phyloP scores from a whole-genome alignment of 2,888 invertebrate species.

The Caenorhabditis wallacei region DNA sequence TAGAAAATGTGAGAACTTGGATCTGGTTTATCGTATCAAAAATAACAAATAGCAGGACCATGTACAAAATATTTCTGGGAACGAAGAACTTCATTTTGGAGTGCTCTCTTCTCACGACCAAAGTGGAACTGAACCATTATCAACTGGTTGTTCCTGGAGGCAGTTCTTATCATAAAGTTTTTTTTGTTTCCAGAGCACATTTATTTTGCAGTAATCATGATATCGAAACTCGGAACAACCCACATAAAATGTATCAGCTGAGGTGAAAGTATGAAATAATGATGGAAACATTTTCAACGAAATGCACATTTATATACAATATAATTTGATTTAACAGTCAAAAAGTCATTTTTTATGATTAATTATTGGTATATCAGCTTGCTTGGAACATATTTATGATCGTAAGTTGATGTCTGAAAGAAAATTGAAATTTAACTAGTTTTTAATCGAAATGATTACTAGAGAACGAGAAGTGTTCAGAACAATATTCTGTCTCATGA shows the following conservation, averaged over 20 bases:
- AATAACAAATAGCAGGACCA: slow-evolving; percentile 42
- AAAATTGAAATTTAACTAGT: neutral
- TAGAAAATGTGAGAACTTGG: slow-evolving; percentile 55
- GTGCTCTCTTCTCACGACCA: neutral
- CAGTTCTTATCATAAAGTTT: neutral
- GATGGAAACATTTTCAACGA: too few relatives aligned
- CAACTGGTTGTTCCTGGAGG: neutral
- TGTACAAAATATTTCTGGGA: slow-evolving; percentile 55
- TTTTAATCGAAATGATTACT: neutral
- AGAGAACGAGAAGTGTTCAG: neutral
- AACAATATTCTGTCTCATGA: neutral
- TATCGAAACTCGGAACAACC: neutral
- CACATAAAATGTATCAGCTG: neutral
- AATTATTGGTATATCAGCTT: neutral
- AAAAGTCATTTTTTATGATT: neutral
- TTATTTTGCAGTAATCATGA: neutral
- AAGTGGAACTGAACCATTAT: neutral
- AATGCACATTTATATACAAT: too few relatives aligned
- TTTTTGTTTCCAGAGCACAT: neutral
- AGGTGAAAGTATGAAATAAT: too few relatives aligned
- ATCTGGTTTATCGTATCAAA: slow-evolving; percentile 62
- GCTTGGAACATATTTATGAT: neutral
- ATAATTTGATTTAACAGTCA: too few relatives aligned
- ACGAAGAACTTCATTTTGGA: slow-evolving; percentile 30
- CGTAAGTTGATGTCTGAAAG: slow-evolving; percentile 1